Base-by-base conservation (phyloP, 2,888 invertebrate species). In the Pantelozetes paolii region DNA sequence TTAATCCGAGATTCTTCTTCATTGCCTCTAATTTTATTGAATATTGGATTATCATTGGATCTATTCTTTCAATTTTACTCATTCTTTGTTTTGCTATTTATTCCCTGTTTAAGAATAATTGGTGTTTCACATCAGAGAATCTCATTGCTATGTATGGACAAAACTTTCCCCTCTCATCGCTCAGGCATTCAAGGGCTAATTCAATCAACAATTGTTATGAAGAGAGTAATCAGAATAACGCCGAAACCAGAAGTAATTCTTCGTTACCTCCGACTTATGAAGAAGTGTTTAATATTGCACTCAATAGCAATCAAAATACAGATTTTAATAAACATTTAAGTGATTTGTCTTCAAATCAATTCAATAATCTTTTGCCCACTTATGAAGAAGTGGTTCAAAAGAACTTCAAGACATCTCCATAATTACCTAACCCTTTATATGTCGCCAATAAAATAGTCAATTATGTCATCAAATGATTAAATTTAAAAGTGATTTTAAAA, bases 261-360 rank as follows among this genome's bases (percentile, higher is more conserved):
- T 69, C 45, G 15, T 45, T 20, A 15, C 69, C 69, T 18, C 69
- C 69, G 40, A 26, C 69, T 26, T 69, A 69, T 69, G 69, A 69
- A 5, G 69, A 69, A 45, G 15, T 69, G 2, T 69, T 69, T 13
- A 42, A 42, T 20, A 23, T 40, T 20, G 45, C 8, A 26, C 18
- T 26, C 1, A 69, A 69, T 45, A 45, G 26, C 40, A 42, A 69
- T 67, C 67, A 67, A 23, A 59, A 32, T 59, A 48, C 30, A n/a
- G 32, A n/a, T 32, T n/a, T 13, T 18, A 32, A 32, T 0, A 36
- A 64, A 64, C n/a, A 20, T 40, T 2, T 64, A 2, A 32, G 30
- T 64, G 23, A 64, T 30, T 1, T 64, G 36, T 36, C 64, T 40
- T 28, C 15, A 11, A 40, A 1, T 40, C 20, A 36, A 11, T 13